Evolutionary conservation across 1,140 invertebrate genomes (phyloP).

Genomic region (Tetragnatha versicolor): DNA sequence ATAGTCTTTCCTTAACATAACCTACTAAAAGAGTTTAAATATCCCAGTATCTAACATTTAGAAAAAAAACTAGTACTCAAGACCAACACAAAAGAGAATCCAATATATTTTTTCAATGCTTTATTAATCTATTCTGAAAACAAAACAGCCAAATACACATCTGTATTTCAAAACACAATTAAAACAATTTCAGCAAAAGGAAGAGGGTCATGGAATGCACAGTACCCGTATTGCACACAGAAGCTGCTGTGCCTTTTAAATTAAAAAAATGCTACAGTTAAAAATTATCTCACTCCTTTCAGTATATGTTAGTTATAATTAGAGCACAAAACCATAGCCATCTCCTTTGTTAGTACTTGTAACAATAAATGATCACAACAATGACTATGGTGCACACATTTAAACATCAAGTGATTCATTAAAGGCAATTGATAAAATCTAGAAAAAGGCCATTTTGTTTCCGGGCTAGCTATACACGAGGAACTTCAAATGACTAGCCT

Average conservation of each 20-base stretch:
- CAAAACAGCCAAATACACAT: constrained; percentile 51
- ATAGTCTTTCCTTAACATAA: too few relatives aligned
- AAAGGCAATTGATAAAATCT: constrained; percentile 56
- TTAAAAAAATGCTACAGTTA: constrained; percentile 42
- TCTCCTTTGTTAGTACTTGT: constrained; percentile 32
- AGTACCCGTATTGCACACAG: constrained; percentile 56
- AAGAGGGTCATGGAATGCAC: constrained; percentile 56
- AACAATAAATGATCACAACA: constrained; percentile 54
- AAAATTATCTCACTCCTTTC: constrained; percentile 34
- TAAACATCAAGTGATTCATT: constrained; percentile 51
- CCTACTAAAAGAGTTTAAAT: too few relatives aligned
- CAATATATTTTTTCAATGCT: constrained; percentile 36
- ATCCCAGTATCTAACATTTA: too few relatives aligned
- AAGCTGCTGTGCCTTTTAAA: constrained; percentile 54
- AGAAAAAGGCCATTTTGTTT: constrained; percentile 55
- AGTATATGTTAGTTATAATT: constrained; percentile 32
- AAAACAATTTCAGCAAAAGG: constrained; percentile 52
- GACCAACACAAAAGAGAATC: too few relatives aligned
- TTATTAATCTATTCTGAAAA: constrained; percentile 56
- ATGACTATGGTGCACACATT: constrained; percentile 52
- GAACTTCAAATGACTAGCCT: constrained; percentile 56
- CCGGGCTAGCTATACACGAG: constrained; percentile 54
- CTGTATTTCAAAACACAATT: constrained; percentile 46
- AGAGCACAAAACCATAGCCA: constrained; percentile 41
- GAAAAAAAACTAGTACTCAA: too few relatives aligned